Evolutionary conservation across 2,113 vertebrate genomes (phyloP).

Genomic region (Castor canadensis): DNA sequence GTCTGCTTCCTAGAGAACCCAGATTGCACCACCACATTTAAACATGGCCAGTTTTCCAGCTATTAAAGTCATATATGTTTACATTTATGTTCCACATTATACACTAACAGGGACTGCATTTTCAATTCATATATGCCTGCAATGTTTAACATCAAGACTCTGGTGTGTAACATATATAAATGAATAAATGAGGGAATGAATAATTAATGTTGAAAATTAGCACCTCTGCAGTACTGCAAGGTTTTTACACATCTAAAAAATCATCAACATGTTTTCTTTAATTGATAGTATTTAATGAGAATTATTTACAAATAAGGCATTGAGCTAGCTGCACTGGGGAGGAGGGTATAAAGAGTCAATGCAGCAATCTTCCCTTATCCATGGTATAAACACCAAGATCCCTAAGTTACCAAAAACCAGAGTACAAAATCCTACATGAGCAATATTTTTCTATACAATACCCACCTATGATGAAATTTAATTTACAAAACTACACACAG

Average conservation of each 20-base stretch:
- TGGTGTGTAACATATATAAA: slow-evolving; percentile 2
- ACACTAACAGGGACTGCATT: neutral
- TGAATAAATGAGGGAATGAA: slow-evolving; percentile 58
- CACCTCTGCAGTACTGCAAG: slow-evolving; percentile 28
- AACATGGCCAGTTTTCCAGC: neutral
- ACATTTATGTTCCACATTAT: neutral
- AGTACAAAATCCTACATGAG: neutral
- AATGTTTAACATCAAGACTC: slow-evolving; percentile 15
- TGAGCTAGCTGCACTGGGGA: neutral
- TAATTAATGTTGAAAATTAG: slow-evolving; percentile 67
- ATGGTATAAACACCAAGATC: neutral
- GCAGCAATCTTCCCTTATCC: neutral
- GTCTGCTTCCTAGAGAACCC: neutral
- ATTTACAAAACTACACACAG: neutral
- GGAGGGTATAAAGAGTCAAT: neutral
- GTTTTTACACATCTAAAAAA: slow-evolving; percentile 55
- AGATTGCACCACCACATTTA: neutral
- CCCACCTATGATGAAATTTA: neutral
- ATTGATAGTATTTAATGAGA: slow-evolving; percentile 58
- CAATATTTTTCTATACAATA: neutral
- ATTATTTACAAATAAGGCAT: slow-evolving; percentile 60
- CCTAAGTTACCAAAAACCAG: neutral
- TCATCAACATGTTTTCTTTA: slow-evolving; percentile 63
- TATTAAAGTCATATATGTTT: neutral
- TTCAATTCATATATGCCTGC: neutral